A percentile compares a stretch with the other conserved stretches of the same genome.
Evolutionary conservation across 2,113 vertebrate genomes (phyloP).

Genomic region (Cyanistes caeruleus): DNA sequence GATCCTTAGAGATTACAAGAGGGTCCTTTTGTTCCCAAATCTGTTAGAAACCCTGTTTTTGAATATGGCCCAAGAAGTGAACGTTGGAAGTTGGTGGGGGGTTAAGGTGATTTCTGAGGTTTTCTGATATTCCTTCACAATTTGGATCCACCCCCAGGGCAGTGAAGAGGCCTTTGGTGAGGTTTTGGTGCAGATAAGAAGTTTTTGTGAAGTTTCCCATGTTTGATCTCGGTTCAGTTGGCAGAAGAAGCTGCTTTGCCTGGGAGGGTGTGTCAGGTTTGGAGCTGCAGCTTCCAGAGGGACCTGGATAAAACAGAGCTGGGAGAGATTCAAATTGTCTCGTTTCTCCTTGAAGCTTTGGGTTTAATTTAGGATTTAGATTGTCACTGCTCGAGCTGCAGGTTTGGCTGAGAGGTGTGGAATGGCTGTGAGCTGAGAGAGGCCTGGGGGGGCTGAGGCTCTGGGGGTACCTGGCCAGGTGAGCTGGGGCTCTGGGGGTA

Average conservation of each 20-base stretch:
- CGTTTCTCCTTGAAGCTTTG: not conserved
- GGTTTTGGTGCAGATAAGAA: not conserved
- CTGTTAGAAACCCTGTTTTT: not conserved
- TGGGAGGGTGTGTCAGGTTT: not conserved
- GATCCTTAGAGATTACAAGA: not conserved
- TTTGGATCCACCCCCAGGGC: fast-evolving
- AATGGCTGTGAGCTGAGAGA: fast-evolving
- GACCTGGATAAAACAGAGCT: not conserved
- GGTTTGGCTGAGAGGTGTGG: not conserved
- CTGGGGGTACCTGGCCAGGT: not conserved
- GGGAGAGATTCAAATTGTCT: not conserved
- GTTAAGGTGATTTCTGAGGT: not conserved
- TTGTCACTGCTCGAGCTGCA: not conserved
- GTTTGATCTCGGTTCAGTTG: not conserved
- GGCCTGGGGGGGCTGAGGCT: too few species aligned
- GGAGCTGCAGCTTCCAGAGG: not conserved
- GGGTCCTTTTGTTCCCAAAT: not conserved
- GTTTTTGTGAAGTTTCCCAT: not conserved
- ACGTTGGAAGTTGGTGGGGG: not conserved
- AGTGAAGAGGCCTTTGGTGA: not conserved
- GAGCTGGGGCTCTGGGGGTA: too few species aligned
- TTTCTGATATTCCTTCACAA: not conserved
- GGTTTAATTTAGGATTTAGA: not conserved
- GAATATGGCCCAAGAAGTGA: not conserved
- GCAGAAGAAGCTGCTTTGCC: not conserved